Evolutionary conservation across 2,888 invertebrate species (phyloP), one percentile per base, ranked within the genome.

Genomic region (Phyllotreta striolata): DNA sequence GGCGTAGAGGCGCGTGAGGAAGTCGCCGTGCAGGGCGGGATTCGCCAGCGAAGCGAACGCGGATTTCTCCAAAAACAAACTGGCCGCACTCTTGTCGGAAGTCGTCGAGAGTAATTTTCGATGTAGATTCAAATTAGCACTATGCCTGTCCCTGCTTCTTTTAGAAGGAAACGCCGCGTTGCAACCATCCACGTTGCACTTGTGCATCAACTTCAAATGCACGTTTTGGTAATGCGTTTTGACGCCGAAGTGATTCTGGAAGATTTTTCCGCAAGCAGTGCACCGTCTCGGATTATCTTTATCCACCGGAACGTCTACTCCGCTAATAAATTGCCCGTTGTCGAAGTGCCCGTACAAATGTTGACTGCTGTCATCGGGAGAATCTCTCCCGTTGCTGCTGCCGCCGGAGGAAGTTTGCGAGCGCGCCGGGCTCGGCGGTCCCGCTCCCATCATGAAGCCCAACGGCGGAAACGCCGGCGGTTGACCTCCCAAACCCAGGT

Each of bases 141-240:
- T 94, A 81, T 98, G 97, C 1, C 95, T 87, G 77, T 98, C 97
- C 73, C 96, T 89, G 76, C 92, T 94, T 62, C 95, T 85, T 79
- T 95, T 96, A 0, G 96, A 96, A 4, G 95, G 93, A 80, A 97
- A 98, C 0, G 95, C 92, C 0, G 96, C 96, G 82, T 93, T 93
- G 80, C 98, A 98, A 0, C 96, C 96, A 70, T 96, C 96, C 34
- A 95, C 91, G 76, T 91, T 93, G 83, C 98, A 98, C 78, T 93
- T 93, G 82, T 96, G 96, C 91, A 96, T 94, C 65, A 96, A 83
- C 82, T 97, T 97, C 57, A 97, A 87, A 82, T 98, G 97, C 7
- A 95, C 93, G 81, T 94, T 96, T 84, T 96, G 96, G 81, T 95
- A 97, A 80, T 98, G 98, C 1, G 93, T 93, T 82, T 96, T 96